Conservation (phyloP, 2,797 vertebrate species). For the Myotis planiceps region DNA sequence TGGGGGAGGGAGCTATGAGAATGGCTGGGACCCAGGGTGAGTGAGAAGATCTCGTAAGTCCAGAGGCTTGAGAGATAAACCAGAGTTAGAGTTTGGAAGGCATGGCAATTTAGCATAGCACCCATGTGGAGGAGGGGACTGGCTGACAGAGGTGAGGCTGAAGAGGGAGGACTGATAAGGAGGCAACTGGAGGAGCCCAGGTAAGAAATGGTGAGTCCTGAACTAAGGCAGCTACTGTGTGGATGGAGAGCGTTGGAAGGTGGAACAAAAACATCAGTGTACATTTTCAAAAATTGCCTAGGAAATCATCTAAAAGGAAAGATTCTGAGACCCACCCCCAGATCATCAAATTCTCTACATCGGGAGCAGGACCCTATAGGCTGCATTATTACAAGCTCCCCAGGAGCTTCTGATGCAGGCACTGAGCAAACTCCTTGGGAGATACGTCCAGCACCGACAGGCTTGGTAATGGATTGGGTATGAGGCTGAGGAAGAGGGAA, state of each 20-base stretch:
- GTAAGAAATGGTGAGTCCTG: neutral
- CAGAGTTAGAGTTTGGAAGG: neutral
- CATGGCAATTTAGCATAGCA: too few relatives aligned
- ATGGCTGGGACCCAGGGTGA: neutral
- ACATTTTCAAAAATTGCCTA: neutral
- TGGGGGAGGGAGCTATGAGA: neutral
- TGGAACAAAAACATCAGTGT: slow-evolving; percentile 18
- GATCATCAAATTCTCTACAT: neutral
- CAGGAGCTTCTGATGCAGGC: neutral
- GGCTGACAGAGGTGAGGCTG: neutral
- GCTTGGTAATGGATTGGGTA: neutral
- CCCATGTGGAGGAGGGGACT: neutral
- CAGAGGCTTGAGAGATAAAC: neutral
- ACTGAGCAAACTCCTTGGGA: neutral
- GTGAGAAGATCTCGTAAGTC: neutral
- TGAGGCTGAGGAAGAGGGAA: neutral
- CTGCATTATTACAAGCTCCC: neutral
- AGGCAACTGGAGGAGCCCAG: neutral
- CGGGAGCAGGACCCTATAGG: neutral
- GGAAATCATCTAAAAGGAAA: slow-evolving; percentile 27
- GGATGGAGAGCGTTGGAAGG: neutral
- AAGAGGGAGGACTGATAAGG: neutral
- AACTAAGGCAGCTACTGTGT: neutral
- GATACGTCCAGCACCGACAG: neutral
- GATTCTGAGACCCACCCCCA: neutral